These are phyloP conservation scores for Paracyclopina nana DNA, from an alignment of 1,140 invertebrate species.

Conservation along the genomic window DNA sequence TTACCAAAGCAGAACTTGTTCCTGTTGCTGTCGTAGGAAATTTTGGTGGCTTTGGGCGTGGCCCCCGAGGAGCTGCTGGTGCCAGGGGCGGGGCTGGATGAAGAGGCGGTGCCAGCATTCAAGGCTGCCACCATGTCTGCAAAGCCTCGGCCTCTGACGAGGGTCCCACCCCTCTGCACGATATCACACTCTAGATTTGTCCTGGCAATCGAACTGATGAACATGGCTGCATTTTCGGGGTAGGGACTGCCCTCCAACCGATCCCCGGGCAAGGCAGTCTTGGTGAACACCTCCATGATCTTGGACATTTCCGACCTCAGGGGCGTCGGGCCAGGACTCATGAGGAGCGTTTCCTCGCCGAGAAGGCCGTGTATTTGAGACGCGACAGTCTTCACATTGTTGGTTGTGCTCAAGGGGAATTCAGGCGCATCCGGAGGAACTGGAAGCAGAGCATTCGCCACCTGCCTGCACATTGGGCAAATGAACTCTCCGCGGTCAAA, in stretches of 20 bases:
- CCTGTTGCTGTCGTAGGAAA: constrained; percentile 47
- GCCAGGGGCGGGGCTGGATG: too few species aligned
- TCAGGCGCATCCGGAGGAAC: constrained; percentile 56
- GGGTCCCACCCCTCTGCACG: constrained; percentile 56
- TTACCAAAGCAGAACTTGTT: constrained; percentile 59
- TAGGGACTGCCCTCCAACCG: constrained; percentile 30
- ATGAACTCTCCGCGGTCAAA: constrained; percentile 59
- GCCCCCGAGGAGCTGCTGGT: too few species aligned
- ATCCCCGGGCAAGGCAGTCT: constrained; percentile 27
- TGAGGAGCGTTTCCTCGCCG: background rate
- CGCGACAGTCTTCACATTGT: background rate
- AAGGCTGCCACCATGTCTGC: constrained; percentile 21
- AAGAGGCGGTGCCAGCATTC: too few species aligned
- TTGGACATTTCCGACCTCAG: constrained; percentile 3
- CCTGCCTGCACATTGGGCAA: constrained; percentile 77
- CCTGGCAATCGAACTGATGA: constrained; percentile 70
- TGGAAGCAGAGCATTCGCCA: constrained; percentile 77
- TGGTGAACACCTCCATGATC: constrained; percentile 28
- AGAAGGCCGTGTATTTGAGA: background rate
- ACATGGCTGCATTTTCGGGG: constrained; percentile 51
- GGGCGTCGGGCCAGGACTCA: background rate
- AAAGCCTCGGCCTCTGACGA: constrained; percentile 30
- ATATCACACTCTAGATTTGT: constrained; percentile 83
- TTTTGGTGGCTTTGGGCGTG: too few species aligned
- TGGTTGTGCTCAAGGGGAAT: constrained; percentile 26